Conservation (phyloP, 35 echinoderm and acorn worm genomes). For the Anneissia japonica region DNA sequence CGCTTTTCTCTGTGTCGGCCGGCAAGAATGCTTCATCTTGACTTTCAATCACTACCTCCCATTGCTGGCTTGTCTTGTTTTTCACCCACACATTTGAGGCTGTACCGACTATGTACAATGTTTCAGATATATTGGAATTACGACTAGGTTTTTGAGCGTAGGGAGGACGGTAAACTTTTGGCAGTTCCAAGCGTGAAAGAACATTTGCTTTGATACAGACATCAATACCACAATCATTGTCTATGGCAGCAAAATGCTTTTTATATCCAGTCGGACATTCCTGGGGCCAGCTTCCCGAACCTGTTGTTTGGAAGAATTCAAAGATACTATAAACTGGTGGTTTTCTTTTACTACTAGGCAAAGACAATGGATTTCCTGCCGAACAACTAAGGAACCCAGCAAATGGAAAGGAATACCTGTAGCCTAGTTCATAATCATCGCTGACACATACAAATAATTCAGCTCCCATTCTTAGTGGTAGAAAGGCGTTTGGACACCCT, state of each 20-base stretch:
- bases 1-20: too few species aligned
- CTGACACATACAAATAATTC: constrained; percentile 25
- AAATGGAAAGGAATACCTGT: constrained; percentile 18
- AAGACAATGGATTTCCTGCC: constrained; percentile 15
- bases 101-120: neutral
- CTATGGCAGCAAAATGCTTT: constrained; percentile 16
- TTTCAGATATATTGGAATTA: neutral
- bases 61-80: neutral
- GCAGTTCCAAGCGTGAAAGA: neutral
- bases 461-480: neutral
- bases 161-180: neutral
- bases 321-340: neutral
- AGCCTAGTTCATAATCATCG: constrained; percentile 33
- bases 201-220: constrained; percentile 19
- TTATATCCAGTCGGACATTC: constrained; percentile 20
- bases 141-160: neutral
- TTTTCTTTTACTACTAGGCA: neutral
- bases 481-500: constrained; percentile 7
- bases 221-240: constrained; percentile 18
- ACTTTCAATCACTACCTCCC: neutral
- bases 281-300: constrained; percentile 11
- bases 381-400: constrained; percentile 28
- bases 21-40: too few species aligned
- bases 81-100: neutral
- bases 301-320: neutral